A percentile compares a stretch with the other conserved stretches of the same genome.
Conservation (phyloP, 2,113 vertebrate species). For the Scytalopus superciliaris region DNA sequence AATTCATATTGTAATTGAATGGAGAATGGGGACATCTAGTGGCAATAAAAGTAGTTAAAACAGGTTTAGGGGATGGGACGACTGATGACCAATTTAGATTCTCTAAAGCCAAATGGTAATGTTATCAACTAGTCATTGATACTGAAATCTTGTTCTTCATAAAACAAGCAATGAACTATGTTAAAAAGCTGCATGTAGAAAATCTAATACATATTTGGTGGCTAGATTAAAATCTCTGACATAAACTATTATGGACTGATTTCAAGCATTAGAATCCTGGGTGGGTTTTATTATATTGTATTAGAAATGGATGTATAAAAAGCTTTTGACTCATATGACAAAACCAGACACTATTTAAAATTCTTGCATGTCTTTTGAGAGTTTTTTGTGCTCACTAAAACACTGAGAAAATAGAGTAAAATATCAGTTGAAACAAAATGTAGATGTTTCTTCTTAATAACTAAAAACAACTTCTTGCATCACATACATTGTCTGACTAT, state of each 20-base stretch:
- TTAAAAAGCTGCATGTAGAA: background rate
- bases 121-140: background rate
- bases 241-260: background rate
- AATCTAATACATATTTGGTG: background rate
- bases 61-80: background rate
- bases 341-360: background rate
- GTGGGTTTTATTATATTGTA: background rate
- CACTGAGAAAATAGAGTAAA: background rate
- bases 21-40: constrained; percentile 59
- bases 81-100: background rate
- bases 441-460: background rate
- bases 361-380: background rate
- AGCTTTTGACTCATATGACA: background rate
- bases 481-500: background rate
- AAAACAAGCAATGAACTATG: background rate
- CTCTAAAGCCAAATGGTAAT: background rate
- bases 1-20: background rate
- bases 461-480: background rate
- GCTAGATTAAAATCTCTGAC: background rate
- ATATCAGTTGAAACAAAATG: background rate
- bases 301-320: background rate
- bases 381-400: background rate
- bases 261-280: background rate
- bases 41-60: background rate
- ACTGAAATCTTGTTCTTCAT: background rate